These are phyloP conservation scores for Larimichthys crocea DNA, from an alignment of 2,113 vertebrate genomes.

Conservation along the genomic window DNA sequence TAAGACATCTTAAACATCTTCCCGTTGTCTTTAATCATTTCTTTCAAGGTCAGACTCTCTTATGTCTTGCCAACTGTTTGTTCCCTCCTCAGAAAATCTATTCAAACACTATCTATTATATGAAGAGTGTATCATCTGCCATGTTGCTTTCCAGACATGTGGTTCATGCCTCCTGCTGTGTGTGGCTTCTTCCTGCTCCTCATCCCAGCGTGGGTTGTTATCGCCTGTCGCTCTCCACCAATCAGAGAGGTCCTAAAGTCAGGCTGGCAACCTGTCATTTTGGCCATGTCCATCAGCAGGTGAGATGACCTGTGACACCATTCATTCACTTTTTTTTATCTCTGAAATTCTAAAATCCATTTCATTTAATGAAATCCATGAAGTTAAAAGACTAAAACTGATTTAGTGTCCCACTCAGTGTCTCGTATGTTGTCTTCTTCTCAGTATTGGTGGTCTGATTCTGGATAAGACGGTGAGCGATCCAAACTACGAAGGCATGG, in stretches of 20 bases:
- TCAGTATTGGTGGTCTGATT: conserved; percentile 92
- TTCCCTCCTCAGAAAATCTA: rapidly evolving
- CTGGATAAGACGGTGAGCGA: conserved; percentile 90
- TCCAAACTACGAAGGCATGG: conserved; percentile 91
- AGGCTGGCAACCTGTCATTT: conserved; percentile 93
- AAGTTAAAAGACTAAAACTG: not conserved
- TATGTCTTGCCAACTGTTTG: not conserved
- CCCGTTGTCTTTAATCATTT: not conserved
- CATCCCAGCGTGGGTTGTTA: conserved; percentile 87
- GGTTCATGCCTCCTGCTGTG: conserved; percentile 84
- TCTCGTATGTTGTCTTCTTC: not conserved
- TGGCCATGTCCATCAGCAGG: conserved; percentile 96
- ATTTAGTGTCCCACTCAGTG: not conserved
- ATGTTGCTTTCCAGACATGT: conserved; percentile 78
- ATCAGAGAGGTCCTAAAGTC: conserved; percentile 89
- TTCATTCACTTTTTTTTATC: not conserved
- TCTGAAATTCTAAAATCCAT: not conserved
- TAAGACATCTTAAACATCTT: too few species aligned
- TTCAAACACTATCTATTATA: not conserved
- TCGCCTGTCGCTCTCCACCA: conserved; percentile 83
- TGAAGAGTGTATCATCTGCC: not conserved
- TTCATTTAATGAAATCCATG: not conserved
- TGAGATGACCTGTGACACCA: conserved; percentile 45
- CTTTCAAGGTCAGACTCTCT: not conserved
- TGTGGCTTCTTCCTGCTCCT: conserved; percentile 86